Percentiles rank a stretch among this genome's conserved stretches.
Conservation (phyloP, 2,797 vertebrate genomes). For the Garrulus glandarius region DNA sequence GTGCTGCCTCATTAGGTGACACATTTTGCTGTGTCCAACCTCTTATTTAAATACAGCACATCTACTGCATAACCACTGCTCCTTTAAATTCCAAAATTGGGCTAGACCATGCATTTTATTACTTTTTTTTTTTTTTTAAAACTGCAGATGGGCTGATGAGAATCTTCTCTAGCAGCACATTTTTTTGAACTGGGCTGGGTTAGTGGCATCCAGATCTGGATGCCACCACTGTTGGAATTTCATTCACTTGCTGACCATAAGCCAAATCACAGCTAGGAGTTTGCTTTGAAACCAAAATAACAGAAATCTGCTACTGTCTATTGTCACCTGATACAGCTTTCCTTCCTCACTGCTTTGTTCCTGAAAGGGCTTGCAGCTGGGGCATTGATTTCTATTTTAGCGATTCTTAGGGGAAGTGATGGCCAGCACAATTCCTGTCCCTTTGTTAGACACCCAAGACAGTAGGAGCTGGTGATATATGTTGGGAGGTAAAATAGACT, state of each 20-base stretch:
- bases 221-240: slow-evolving; percentile 11
- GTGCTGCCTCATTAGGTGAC: slow-evolving; percentile 71
- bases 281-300: slow-evolving; percentile 50
- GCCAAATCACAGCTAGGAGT: slow-evolving; percentile 47
- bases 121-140: background rate
- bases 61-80: slow-evolving; percentile 1
- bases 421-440: background rate
- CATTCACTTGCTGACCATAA: slow-evolving; percentile 23
- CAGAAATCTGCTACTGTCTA: background rate
- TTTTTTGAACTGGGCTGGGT: background rate
- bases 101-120: background rate
- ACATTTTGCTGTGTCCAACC: slow-evolving; percentile 27
- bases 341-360: background rate
- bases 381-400: slow-evolving; percentile 50
- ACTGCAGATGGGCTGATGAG: background rate
- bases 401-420: background rate
- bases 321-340: slow-evolving; percentile 20
- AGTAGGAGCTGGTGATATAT: slow-evolving; percentile 1
- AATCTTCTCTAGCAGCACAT: background rate
- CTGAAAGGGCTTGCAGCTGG: slow-evolving; percentile 42
- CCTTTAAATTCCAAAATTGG: slow-evolving; percentile 11
- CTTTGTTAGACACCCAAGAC: slow-evolving; percentile 35
- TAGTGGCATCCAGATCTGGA: background rate
- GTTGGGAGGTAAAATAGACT: background rate
- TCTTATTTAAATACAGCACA: slow-evolving; percentile 25